These are phyloP conservation scores for Panagrolaimus sp. DNA, from an alignment of 1,140 invertebrate genomes.

Conservation along the genomic window DNA sequence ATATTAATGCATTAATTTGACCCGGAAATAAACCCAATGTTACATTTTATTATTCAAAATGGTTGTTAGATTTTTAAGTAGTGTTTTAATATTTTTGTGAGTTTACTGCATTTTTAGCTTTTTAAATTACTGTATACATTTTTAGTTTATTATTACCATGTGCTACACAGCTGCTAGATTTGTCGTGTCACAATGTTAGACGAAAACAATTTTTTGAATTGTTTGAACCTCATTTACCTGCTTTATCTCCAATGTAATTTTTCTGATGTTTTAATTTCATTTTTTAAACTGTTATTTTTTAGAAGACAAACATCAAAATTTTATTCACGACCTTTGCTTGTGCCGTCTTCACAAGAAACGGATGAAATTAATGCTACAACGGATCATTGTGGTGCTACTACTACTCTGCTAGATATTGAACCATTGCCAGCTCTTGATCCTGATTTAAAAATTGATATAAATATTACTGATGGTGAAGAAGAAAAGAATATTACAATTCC, in stretches of 20 bases:
- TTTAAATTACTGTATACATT: background rate
- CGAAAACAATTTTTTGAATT: no score
- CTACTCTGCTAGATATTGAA: background rate
- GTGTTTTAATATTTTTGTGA: conserved; percentile 7
- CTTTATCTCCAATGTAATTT: no score
- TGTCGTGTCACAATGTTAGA: no score
- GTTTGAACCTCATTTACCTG: no score
- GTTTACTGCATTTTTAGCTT: background rate
- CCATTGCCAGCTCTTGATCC: background rate
- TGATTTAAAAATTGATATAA: background rate
- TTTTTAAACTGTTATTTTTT: no score
- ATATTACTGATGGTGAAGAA: background rate
- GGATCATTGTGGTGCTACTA: background rate
- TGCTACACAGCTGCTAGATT: no score
- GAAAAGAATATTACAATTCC: background rate
- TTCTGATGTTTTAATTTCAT: no score
- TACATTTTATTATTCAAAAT: background rate
- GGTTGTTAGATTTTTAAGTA: conserved; percentile 15
- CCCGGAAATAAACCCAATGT: background rate
- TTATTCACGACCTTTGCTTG: no score
- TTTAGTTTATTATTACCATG: no score
- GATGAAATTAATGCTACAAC: conserved; percentile 4
- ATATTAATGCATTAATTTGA: conserved; percentile 10
- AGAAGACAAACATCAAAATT: no score
- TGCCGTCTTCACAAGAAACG: background rate